phyloP scores from a whole-genome alignment of 1,140 invertebrate species.

The Dreissena rostriformis region DNA sequence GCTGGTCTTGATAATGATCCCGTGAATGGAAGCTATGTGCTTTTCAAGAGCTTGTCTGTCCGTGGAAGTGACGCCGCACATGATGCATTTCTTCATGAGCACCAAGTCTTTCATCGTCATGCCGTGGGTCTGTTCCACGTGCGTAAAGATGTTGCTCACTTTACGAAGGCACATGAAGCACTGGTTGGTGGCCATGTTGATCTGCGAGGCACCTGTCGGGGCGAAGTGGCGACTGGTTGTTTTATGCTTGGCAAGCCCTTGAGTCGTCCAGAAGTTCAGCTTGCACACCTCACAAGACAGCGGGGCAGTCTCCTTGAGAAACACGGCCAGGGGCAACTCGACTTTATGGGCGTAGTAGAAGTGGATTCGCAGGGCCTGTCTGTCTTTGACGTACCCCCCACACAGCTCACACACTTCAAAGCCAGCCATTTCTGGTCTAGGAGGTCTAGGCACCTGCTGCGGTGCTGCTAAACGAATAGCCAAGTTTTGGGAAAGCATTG shows the following conservation, averaged over 20 bases:
- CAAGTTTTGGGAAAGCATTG: neutral
- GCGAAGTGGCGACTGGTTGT: slow-evolving; percentile 59
- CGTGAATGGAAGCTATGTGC: slow-evolving; percentile 73
- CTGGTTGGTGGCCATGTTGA: slow-evolving; percentile 25
- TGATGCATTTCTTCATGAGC: slow-evolving; percentile 71
- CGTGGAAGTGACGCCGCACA: slow-evolving; percentile 69
- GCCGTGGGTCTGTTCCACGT: slow-evolving; percentile 70
- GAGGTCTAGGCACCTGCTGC: slow-evolving; percentile 33
- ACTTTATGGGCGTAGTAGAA: slow-evolving; percentile 79
- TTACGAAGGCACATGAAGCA: slow-evolving; percentile 69
- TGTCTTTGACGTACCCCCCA: slow-evolving; percentile 79
- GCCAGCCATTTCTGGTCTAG: slow-evolving; percentile 54
- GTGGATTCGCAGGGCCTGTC: slow-evolving; percentile 77
- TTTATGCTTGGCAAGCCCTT: slow-evolving; percentile 76
- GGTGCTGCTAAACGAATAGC: neutral
- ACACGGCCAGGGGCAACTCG: slow-evolving; percentile 74
- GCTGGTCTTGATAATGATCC: slow-evolving; percentile 70
- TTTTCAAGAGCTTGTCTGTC: slow-evolving; percentile 68
- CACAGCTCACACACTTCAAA: slow-evolving; percentile 80
- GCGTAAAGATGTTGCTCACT: slow-evolving; percentile 69
- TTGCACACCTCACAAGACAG: slow-evolving; percentile 77
- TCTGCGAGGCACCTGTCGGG: neutral
- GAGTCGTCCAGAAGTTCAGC: slow-evolving; percentile 78
- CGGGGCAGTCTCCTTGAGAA: slow-evolving; percentile 69
- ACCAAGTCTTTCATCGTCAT: slow-evolving; percentile 68